A percentile compares a stretch with the other conserved stretches of the same genome.
Evolutionary conservation across 2,797 vertebrate genomes (phyloP).

Genomic region (Vipera ursinii): DNA sequence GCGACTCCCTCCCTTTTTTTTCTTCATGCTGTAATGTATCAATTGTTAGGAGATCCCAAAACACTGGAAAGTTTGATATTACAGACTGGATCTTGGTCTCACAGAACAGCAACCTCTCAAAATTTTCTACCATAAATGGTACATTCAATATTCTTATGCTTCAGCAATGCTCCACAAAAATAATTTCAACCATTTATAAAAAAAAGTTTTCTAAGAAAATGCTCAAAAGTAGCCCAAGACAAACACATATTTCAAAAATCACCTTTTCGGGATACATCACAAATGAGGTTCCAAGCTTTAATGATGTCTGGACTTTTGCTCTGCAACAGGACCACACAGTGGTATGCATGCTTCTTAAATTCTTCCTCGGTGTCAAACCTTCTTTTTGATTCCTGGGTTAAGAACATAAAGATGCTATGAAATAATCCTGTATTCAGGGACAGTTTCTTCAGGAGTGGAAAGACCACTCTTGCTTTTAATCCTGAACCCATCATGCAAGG

Average conservation of each 20-base stretch:
- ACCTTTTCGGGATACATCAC: constrained; percentile 92
- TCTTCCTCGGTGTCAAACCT: constrained; percentile 94
- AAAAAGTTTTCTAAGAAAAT: neutral
- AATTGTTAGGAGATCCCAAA: neutral
- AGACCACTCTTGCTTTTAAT: neutral
- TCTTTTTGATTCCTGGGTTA: constrained; percentile 89
- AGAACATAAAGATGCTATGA: neutral
- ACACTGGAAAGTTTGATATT: neutral
- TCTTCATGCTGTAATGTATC: neutral
- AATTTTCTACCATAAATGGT: neutral
- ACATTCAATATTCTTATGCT: neutral
- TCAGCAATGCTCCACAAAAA: neutral
- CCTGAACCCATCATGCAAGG: neutral
- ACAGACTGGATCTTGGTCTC: neutral
- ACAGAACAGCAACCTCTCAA: neutral
- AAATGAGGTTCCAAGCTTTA: constrained; percentile 93
- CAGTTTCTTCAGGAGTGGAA: neutral
- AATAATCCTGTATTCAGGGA: neutral
- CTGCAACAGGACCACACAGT: constrained; percentile 92
- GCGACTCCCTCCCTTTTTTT: neutral
- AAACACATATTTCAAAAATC: constrained; percentile 12
- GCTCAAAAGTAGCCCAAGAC: neutral
- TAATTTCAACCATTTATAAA: neutral
- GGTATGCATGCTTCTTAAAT: constrained; percentile 93
- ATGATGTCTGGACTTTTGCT: constrained; percentile 88